Conservation (phyloP, 2,888 invertebrate species). For the Baronia brevicornis region DNA sequence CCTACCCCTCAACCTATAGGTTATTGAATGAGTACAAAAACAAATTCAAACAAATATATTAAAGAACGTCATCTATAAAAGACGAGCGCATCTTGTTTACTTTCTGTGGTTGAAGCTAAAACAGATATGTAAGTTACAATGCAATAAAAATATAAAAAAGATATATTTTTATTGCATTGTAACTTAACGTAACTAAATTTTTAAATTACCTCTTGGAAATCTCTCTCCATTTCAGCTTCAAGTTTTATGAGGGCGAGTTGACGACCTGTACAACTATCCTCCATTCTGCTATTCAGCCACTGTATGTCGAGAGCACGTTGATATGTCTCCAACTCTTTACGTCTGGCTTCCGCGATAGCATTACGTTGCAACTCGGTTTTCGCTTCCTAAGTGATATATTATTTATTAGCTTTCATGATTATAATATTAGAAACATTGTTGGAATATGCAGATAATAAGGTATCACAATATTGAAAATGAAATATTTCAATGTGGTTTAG, state of each 20-base stretch:
- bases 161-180: too few species aligned
- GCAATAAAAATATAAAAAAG: too few species aligned
- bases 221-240: conserved; percentile 61
- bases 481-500: too few species aligned
- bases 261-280: conserved; percentile 58
- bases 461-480: too few species aligned
- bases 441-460: too few species aligned
- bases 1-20: too few species aligned
- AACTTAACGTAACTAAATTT: background rate
- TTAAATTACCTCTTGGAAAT: conserved; percentile 51
- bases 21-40: too few species aligned
- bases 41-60: too few species aligned
- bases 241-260: conserved; percentile 50
- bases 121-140: too few species aligned
- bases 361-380: conserved; percentile 54
- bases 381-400: too few species aligned
- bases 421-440: too few species aligned
- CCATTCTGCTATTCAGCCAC: conserved; percentile 64
- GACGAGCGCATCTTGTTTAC: background rate
- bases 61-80: background rate
- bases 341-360: conserved; percentile 37
- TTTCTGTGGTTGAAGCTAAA: background rate
- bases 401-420: too few species aligned
- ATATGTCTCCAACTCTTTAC: conserved; percentile 40
- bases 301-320: conserved; percentile 55